phyloP scores from a whole-genome alignment of 2,113 vertebrate genomes.

The Notothenia coriiceps region DNA sequence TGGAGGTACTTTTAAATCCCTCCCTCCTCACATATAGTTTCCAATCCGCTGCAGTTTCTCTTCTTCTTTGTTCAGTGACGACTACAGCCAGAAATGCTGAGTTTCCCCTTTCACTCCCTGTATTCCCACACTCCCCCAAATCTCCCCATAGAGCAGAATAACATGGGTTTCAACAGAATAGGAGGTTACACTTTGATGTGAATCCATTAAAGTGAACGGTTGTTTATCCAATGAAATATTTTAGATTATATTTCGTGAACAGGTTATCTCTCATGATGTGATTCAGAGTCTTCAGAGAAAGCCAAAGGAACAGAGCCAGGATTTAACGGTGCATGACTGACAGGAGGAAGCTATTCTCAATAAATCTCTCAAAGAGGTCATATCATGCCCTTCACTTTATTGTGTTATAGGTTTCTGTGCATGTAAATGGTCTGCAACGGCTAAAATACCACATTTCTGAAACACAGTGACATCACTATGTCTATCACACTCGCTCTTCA shows the following conservation, averaged over 20 bases:
- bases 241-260: background rate
- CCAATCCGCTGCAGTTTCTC: slow-evolving; percentile 27
- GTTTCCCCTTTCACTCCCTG: slow-evolving; percentile 1
- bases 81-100: slow-evolving; percentile 16
- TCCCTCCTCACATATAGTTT: background rate
- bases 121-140: slow-evolving; percentile 9
- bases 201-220: slow-evolving; percentile 13
- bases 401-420: no score
- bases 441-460: no score
- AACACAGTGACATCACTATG: no score
- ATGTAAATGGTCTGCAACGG: no score
- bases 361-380: background rate
- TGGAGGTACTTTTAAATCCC: background rate
- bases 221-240: slow-evolving; percentile 10
- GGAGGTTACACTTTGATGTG: background rate
- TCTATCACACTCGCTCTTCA: no score
- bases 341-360: slow-evolving; percentile 23
- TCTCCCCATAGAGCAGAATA: background rate
- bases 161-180: background rate
- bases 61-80: slow-evolving; percentile 36
- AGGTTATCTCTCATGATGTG: slow-evolving; percentile 29
- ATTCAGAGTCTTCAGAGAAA: slow-evolving; percentile 12
- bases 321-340: slow-evolving; percentile 26
- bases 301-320: background rate
- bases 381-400: no score